Conservation (phyloP, 2,797 vertebrate species). For the Muscicapa comitata region DNA sequence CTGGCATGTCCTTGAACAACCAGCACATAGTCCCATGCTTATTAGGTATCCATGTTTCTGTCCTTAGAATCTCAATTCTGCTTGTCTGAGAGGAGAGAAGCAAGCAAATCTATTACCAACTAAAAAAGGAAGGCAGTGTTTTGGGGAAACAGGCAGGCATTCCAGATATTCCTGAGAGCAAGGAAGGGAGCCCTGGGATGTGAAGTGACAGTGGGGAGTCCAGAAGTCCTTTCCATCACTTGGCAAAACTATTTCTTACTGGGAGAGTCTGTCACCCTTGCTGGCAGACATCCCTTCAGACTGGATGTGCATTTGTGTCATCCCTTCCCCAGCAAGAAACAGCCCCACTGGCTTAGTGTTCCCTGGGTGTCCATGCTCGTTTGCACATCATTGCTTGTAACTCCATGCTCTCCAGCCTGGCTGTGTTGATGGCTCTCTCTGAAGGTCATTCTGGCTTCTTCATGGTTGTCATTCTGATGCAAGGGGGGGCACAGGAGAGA, state of each 20-base stretch:
- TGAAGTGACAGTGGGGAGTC: not conserved
- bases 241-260: not conserved
- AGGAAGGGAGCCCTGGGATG: not conserved
- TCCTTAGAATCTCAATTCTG: not conserved
- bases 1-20: not conserved
- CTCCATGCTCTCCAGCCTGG: conserved; percentile 17
- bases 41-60: not conserved
- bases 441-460: conserved; percentile 23
- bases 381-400: not conserved
- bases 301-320: not conserved
- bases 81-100: not conserved
- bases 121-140: not conserved
- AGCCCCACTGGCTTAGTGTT: not conserved
- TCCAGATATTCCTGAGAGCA: not conserved
- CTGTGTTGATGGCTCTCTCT: conserved; percentile 3
- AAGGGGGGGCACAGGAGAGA: not conserved
- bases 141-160: not conserved
- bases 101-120: not conserved
- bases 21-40: not conserved
- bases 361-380: not conserved
- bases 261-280: not conserved
- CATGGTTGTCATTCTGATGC: not conserved
- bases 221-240: not conserved
- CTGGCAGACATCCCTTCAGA: not conserved
- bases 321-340: not conserved